Conservation (phyloP, 1,140 invertebrate genomes). For the Papilio helenus region DNA sequence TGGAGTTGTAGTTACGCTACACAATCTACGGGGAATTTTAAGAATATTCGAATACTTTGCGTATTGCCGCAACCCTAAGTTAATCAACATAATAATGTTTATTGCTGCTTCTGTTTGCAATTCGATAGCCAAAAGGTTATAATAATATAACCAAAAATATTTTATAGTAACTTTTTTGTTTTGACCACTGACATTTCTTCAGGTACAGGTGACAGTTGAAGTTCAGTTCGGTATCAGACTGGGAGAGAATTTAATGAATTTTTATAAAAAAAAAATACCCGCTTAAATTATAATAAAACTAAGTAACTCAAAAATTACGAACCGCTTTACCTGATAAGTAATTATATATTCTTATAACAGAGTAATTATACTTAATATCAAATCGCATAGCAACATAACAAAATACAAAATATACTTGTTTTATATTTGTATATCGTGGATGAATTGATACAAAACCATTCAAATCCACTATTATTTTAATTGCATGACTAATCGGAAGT, state of each 20-base stretch:
- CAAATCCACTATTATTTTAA: background rate
- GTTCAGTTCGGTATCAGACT: background rate
- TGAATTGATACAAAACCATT: background rate
- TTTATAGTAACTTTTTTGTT: background rate
- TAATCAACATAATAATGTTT: conserved; percentile 17
- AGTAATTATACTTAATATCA: background rate
- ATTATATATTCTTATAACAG: background rate
- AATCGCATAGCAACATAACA: background rate
- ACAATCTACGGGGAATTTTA: conserved; percentile 39
- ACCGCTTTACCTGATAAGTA: background rate
- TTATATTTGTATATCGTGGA: background rate
- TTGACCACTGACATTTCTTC: background rate
- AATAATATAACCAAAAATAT: conserved; percentile 8
- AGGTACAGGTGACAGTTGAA: background rate
- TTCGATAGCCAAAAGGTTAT: background rate
- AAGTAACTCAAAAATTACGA: background rate
- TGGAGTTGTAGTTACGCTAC: conserved; percentile 37
- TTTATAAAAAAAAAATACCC: background rate
- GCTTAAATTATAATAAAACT: background rate
- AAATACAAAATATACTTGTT: background rate
- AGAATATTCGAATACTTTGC: conserved; percentile 29
- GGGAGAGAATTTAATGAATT: background rate
- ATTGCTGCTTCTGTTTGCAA: background rate
- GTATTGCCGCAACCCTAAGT: conserved; percentile 28
- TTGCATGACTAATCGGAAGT: background rate